A percentile compares a stretch with the other conserved stretches of the same genome.
These are phyloP conservation scores for Hydropsyche betteni DNA, from an alignment of 2,888 invertebrate genomes.

Conservation along the genomic window DNA sequence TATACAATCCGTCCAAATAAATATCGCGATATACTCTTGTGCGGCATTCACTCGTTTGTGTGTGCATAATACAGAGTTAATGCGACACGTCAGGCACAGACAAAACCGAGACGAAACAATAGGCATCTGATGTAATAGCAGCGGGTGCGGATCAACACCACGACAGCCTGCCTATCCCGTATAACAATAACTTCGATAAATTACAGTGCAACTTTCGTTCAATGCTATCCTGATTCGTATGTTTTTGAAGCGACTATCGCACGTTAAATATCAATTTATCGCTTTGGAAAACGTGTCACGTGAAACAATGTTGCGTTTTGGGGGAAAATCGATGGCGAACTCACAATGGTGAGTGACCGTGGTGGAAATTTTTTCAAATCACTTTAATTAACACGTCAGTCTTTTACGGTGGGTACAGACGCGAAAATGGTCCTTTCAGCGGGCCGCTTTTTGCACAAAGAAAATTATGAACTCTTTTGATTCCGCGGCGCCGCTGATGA, in stretches of 20 bases:
- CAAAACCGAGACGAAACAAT: conserved; percentile 41
- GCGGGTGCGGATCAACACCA: conserved; percentile 16
- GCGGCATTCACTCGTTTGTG: neutral
- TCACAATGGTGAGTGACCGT: neutral
- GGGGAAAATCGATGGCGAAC: neutral
- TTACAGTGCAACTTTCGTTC: conserved; percentile 26
- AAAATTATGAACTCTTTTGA: conserved; percentile 35
- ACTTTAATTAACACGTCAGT: conserved; percentile 21
- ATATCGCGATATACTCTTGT: too few species aligned
- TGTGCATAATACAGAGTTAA: conserved; percentile 44
- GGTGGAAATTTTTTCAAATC: too few species aligned
- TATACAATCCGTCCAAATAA: neutral
- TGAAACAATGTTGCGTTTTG: too few species aligned
- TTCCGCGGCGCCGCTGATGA: conserved; percentile 2
- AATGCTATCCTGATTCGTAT: neutral
- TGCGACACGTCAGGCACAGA: conserved; percentile 46
- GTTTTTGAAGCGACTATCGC: too few species aligned
- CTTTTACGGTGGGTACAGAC: neutral
- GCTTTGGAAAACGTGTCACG: too few species aligned
- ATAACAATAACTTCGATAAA: conserved; percentile 40
- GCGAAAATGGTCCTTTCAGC: neutral
- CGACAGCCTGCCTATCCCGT: conserved; percentile 16
- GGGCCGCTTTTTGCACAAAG: conserved; percentile 1
- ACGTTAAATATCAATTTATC: too few species aligned
- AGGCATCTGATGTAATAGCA: conserved; percentile 36